A percentile compares a stretch with the other conserved stretches of the same genome.
Evolutionary conservation across 2,888 invertebrate species (phyloP).

Genomic region (Junonia oenone): DNA sequence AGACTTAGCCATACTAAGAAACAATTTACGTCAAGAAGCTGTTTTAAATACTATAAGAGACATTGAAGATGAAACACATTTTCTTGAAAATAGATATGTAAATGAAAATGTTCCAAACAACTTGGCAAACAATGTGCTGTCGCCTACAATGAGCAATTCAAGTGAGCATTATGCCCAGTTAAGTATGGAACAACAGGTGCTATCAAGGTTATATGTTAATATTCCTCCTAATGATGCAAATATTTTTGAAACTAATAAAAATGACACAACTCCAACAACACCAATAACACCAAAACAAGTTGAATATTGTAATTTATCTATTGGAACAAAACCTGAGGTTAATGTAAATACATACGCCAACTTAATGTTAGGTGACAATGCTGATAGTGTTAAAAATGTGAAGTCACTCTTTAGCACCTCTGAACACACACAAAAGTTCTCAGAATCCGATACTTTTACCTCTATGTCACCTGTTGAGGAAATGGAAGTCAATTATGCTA

Average conservation of each 20-base stretch:
- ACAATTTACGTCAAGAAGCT: slow-evolving; percentile 54
- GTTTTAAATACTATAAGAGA: slow-evolving; percentile 59
- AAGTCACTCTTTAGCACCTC: slow-evolving; percentile 43
- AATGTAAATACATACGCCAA: slow-evolving; percentile 67
- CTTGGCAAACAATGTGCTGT: slow-evolving; percentile 40
- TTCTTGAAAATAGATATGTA: slow-evolving; percentile 55
- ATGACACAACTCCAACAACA: slow-evolving; percentile 51
- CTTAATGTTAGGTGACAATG: slow-evolving; percentile 56
- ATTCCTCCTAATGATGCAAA: slow-evolving; percentile 50
- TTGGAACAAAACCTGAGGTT: slow-evolving; percentile 50
- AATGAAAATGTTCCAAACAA: slow-evolving; percentile 41
- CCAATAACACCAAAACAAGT: slow-evolving; percentile 62
- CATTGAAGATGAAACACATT: slow-evolving; percentile 62
- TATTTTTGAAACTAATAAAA: slow-evolving; percentile 42
- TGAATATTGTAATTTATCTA: slow-evolving; percentile 60
- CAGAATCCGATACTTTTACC: slow-evolving; percentile 65
- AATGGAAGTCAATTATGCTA: slow-evolving; percentile 85
- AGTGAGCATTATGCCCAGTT: slow-evolving; percentile 73
- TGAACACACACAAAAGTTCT: slow-evolving; percentile 57
- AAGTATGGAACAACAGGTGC: slow-evolving; percentile 59
- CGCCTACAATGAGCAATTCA: slow-evolving; percentile 64
- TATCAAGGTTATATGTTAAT: slow-evolving; percentile 67
- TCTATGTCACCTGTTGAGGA: slow-evolving; percentile 66
- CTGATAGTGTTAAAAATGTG: slow-evolving; percentile 48
- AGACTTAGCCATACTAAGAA: slow-evolving; percentile 65